Base-by-base conservation (phyloP, 1,140 invertebrate genomes). In the Dreissena rostriformis region DNA sequence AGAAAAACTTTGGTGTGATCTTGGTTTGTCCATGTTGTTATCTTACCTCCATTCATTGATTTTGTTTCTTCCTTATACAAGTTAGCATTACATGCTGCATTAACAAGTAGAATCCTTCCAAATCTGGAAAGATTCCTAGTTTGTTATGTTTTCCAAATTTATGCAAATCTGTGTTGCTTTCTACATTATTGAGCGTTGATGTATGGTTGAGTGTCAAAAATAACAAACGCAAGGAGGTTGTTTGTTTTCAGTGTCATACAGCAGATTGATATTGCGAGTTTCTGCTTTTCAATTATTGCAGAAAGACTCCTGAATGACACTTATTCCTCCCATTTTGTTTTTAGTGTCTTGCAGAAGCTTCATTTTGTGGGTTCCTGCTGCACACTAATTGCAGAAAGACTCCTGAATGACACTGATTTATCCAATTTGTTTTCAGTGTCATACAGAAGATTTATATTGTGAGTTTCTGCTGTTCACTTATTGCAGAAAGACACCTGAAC, bases 351-450 rank as follows among this genome's bases (percentile, higher is more conserved):
- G 29, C 85, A 94, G 15, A 91, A 88, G 11, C 94, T 96, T 55
- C 94, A 95, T 88, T 88, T 92, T 39, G 95, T 97, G 24, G 97
- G 96, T 22, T 97, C 96, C 12, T 97, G 97, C 92, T 94, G 95
- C 57, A 96, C 96, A 1, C 91, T 97, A 49, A 91, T 96, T 7
- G 94, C 95, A 67, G 94, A 94, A 80, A 93, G 94, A 86, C 89
- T 96, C n/a, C 78, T 96, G 19, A 88, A 74, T 73, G 82, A 84
- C 79, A n/a, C n/a, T n/a, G n/a, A n/a, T n/a, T n/a, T n/a, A n/a
- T n/a, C n/a, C n/a, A n/a, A n/a, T 39, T 39, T 61, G 57, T n/a
- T 61, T 61, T 61, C 57, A 61, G 57, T 61, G 57, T 61, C 57
- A 61, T 12, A 19, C 17, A n/a, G 57, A 61, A 61, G 57, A 19